Base-by-base conservation (phyloP, 2,888 invertebrate genomes). In the Drosophila neonasuta region DNA sequence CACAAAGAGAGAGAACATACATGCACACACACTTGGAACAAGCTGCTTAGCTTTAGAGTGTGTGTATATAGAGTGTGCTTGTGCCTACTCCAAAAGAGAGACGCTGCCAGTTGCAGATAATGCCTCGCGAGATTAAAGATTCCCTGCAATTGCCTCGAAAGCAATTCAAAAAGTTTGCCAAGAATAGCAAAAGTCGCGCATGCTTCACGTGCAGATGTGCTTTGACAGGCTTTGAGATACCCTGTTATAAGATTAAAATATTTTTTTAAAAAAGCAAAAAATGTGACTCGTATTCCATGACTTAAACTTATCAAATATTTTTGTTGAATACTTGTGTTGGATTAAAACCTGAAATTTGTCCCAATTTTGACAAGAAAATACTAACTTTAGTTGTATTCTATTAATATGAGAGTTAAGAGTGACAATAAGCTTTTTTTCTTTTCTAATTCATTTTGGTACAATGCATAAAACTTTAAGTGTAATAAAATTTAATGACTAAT, bases 101-200 rank as follows among this genome's bases (percentile, higher is more conserved):
- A 29, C 32, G 30, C 46, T 74, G 74, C 59, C 74, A 71, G 24
- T 13, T 15, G 50, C 74, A 74, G 74, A 71, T 58, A 71, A 68
- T 29, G 49, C 50, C 63, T 63, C 11, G 46, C 10, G 15, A 24
- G 48, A 51, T 71, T 68, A 45, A 49, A 56, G 32, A 45, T 24
- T 39, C 11, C 9, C 15, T 13, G 17, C 24, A 5, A 20, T 48
- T 20, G 49, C 13, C 30, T 49, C 13, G 8, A 44, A 49, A 42
- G 20, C 46, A 24, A 36, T 36, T 39, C 6, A n/a, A 42, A 42
- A 36, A 10, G 20, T 13, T 52, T 41, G 11, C 29, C 2, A 45
- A 13, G 5, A 3, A 15, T 32, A 24, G n/a, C 1, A 44, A 32
- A n/a, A 10, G 10, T 34, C 34, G n/a, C n/a, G 36, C n/a, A 6